These are phyloP conservation scores for Lasioglossum vierecki DNA, from an alignment of 2,888 invertebrate species.

Conservation along the genomic window DNA sequence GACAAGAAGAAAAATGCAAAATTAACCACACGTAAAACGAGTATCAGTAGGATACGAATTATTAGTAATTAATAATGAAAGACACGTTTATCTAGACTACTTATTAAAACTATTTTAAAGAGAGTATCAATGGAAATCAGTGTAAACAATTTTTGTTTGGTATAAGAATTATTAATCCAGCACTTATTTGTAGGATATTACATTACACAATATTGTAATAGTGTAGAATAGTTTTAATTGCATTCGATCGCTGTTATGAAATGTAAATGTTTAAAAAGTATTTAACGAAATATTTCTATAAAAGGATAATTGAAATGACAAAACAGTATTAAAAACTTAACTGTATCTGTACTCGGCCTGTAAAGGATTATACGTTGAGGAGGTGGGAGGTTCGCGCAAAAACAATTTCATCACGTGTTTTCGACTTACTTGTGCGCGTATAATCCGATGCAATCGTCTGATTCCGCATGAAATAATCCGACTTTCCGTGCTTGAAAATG, in stretches of 20 bases:
- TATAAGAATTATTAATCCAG: neutral
- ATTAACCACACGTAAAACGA: no score
- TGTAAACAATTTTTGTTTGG: neutral
- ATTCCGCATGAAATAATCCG: neutral
- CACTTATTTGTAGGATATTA: no score
- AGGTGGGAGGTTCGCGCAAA: neutral
- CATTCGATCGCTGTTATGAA: neutral
- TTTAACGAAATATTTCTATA: neutral
- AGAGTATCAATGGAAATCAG: no score
- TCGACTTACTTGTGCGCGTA: neutral
- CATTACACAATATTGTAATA: neutral
- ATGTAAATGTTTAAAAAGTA: neutral
- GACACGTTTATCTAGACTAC: no score
- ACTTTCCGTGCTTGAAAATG: neutral
- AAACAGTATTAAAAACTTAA: neutral
- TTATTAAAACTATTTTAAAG: neutral
- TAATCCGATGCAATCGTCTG: neutral
- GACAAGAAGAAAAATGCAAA: no score
- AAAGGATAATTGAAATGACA: neutral
- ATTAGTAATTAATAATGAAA: no score
- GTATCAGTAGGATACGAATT: no score
- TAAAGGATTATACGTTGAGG: neutral
- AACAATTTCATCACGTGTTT: neutral
- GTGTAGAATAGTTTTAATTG: neutral
- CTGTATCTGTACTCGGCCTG: neutral